Evolutionary conservation across 2,888 invertebrate genomes (phyloP).

Genomic region (Rhingia campestris): DNA sequence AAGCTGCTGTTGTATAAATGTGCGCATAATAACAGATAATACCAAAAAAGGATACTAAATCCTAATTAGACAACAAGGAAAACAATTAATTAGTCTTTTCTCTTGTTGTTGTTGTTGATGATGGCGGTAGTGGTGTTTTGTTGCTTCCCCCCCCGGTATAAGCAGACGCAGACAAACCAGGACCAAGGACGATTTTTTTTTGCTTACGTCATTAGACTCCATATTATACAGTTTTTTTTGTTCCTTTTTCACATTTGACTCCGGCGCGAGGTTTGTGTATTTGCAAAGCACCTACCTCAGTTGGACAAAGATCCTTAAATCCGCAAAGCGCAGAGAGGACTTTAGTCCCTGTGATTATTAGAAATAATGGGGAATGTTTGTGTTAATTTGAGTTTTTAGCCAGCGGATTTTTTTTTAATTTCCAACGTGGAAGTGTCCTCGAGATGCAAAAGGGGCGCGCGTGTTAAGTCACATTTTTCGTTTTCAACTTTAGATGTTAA

Average conservation of each 20-base stretch:
- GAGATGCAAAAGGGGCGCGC: not conserved
- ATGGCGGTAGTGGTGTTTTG: slow-evolving; percentile 23
- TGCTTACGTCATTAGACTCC: slow-evolving; percentile 58
- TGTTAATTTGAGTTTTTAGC: slow-evolving; percentile 46
- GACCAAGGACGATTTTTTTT: slow-evolving; percentile 21
- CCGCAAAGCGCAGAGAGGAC: slow-evolving; percentile 35
- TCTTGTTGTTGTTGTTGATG: not conserved
- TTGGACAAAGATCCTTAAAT: slow-evolving; percentile 56
- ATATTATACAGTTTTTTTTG: slow-evolving; percentile 15
- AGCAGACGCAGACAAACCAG: not conserved
- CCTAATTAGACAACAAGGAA: slow-evolving; percentile 71
- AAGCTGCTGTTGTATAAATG: slow-evolving; percentile 33
- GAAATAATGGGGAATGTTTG: slow-evolving; percentile 53
- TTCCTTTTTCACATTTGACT: slow-evolving; percentile 25
- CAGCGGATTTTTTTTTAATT: not conserved
- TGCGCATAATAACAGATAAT: slow-evolving; percentile 62
- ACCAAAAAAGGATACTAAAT: slow-evolving; percentile 69
- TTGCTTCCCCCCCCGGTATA: slow-evolving; percentile 2
- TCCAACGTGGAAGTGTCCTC: slow-evolving; percentile 2
- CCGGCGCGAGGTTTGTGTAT: slow-evolving; percentile 1
- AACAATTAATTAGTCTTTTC: slow-evolving; percentile 68
- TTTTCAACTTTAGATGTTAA: slow-evolving; percentile 38
- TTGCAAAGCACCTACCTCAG: slow-evolving; percentile 41
- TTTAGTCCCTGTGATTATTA: slow-evolving; percentile 53
- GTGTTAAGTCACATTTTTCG: slow-evolving; percentile 28